These are phyloP conservation scores for Norana najaformis DNA, from an alignment of 2,888 invertebrate species.

Conservation along the genomic window DNA sequence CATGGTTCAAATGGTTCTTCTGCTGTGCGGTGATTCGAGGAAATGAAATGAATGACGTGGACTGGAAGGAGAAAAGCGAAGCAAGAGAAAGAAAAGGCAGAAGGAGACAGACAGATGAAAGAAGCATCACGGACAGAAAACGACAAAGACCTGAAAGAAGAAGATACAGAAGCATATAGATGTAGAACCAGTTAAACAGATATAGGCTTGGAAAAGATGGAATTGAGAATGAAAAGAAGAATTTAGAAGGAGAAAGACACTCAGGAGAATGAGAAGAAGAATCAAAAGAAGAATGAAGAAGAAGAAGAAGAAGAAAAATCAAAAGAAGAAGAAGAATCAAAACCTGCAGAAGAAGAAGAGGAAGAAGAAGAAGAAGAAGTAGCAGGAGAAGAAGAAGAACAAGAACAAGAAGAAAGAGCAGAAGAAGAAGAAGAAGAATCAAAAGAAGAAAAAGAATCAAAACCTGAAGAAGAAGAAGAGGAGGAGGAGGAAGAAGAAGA, in stretches of 20 bases:
- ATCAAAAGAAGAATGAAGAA: neutral
- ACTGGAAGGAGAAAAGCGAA: neutral
- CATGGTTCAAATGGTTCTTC: neutral
- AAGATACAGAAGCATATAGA: too few species aligned
- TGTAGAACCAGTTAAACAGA: neutral
- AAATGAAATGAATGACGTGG: neutral
- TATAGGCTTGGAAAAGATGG: neutral
- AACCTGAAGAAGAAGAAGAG: neutral
- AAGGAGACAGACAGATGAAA: neutral
- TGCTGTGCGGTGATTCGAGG: neutral
- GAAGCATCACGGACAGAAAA: neutral
- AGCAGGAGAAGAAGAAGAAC: neutral
- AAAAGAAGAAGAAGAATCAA: neutral
- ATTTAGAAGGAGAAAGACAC: neutral
- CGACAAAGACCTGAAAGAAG: neutral
- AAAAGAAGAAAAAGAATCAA: constrained; percentile 25
- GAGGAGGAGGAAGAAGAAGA: neutral
- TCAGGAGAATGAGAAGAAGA: neutral
- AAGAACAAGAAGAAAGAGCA: neutral
- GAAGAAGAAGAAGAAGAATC: constrained; percentile 22
- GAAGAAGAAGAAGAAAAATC: neutral
- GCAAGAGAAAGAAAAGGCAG: too few species aligned
- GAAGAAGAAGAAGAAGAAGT: constrained; percentile 19
- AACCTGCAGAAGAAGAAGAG: neutral
- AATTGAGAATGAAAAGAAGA: neutral